Conservation (phyloP, 1,140 invertebrate species). For the Solenopsis invicta region DNA sequence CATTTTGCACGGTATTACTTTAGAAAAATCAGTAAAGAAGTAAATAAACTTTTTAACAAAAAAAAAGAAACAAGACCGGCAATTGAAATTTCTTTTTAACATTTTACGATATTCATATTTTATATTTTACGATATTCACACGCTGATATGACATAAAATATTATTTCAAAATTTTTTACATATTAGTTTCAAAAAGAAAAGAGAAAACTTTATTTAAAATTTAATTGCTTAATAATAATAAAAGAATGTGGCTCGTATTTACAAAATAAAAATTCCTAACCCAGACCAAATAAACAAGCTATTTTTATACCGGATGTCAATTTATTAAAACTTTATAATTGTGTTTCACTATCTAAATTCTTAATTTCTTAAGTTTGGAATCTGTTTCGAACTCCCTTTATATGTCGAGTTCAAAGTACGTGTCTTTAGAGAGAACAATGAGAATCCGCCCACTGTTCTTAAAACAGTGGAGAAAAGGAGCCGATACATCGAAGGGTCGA, state of each 20-base stretch:
- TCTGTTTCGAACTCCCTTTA: not conserved
- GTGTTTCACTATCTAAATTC: no score
- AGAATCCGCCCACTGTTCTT: not conserved
- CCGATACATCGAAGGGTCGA: constrained; percentile 1
- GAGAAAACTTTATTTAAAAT: not conserved
- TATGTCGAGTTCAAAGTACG: not conserved
- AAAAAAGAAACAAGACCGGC: not conserved
- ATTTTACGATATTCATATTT: not conserved
- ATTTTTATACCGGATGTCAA: no score
- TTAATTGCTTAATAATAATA: not conserved
- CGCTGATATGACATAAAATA: not conserved
- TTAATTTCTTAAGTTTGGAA: not conserved
- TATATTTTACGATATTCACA: not conserved
- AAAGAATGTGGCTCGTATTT: no score
- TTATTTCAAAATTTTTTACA: no score
- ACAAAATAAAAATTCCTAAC: no score
- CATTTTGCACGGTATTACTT: not conserved
- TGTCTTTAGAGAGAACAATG: not conserved
- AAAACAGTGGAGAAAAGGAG: not conserved
- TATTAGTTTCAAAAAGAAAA: not conserved
- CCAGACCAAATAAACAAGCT: no score
- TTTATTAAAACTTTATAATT: no score
- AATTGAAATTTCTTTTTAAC: not conserved
- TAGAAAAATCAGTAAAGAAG: not conserved
- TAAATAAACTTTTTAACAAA: not conserved